A percentile compares a stretch with the other conserved stretches of the same genome.
phyloP scores from a whole-genome alignment of 2,888 invertebrate species.

The Ceriagrion tenellum region DNA sequence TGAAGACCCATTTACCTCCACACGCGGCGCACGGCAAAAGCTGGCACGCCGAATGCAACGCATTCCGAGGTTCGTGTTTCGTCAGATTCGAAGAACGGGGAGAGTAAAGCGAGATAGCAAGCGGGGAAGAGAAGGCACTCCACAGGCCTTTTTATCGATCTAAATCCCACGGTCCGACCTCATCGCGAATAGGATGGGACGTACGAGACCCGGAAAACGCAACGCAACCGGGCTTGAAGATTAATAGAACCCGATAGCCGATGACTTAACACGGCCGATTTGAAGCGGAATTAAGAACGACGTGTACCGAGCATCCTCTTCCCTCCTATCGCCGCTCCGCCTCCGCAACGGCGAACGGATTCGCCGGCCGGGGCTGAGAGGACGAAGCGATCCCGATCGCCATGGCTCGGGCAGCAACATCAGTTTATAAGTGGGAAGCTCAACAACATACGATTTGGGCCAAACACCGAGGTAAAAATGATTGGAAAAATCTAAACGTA shows the following conservation, averaged over 20 bases:
- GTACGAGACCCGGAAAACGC: neutral
- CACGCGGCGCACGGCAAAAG: neutral
- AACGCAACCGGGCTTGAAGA: conserved; percentile 5
- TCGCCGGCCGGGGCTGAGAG: neutral
- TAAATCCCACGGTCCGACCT: neutral
- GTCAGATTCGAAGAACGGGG: neutral
- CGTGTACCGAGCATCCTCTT: neutral
- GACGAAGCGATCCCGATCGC: neutral
- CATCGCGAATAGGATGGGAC: neutral
- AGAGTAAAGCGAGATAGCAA: neutral
- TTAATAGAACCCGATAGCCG: conserved; percentile 27
- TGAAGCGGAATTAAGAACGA: conserved; percentile 33
- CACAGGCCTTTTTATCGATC: neutral
- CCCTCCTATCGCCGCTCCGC: neutral
- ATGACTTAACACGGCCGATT: conserved; percentile 16
- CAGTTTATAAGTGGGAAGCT: too few relatives aligned
- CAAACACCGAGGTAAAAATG: too few relatives aligned
- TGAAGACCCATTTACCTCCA: neutral
- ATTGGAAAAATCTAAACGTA: too few relatives aligned
- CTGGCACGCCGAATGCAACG: neutral
- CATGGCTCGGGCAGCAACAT: neutral
- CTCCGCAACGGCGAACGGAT: neutral
- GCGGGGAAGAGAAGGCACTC: neutral
- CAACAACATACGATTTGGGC: too few relatives aligned
- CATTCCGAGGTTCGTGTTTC: neutral